Conservation (phyloP, 1,140 invertebrate species). For the Cyphomyrmex costatus region DNA sequence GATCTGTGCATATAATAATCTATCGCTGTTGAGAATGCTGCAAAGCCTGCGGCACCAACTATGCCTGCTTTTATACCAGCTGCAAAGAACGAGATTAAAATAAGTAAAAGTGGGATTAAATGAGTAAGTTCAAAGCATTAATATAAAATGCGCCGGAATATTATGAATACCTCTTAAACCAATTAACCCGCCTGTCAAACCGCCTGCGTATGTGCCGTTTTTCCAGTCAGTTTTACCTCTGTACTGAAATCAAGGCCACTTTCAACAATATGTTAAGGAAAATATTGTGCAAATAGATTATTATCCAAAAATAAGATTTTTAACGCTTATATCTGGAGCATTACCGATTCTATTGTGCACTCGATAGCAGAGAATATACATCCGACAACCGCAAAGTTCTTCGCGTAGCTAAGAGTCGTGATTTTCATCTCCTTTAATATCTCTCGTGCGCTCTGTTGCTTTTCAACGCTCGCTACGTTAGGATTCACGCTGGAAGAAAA, state of each 20-base stretch:
- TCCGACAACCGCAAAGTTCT: slow-evolving; percentile 99
- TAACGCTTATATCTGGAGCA: slow-evolving; percentile 32
- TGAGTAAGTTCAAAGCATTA: not conserved
- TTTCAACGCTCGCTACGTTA: slow-evolving; percentile 92
- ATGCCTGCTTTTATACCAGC: slow-evolving; percentile 97
- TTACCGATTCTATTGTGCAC: slow-evolving; percentile 96
- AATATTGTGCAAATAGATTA: not conserved
- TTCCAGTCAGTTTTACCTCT: slow-evolving; percentile 98
- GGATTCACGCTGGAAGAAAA: slow-evolving; percentile 98
- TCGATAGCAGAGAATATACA: slow-evolving; percentile 97
- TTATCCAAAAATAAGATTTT: slow-evolving; percentile 18
- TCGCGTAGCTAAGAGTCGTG: slow-evolving; percentile 96
- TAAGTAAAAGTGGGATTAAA: too few species aligned
- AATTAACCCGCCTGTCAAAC: slow-evolving; percentile 97
- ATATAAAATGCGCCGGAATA: not conserved
- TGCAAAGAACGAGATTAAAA: slow-evolving; percentile 83
- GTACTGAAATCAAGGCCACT: slow-evolving; percentile 88
- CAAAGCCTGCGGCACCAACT: slow-evolving; percentile 97
- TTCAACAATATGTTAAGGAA: slow-evolving; percentile 19
- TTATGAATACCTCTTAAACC: slow-evolving; percentile 93
- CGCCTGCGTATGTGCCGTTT: slow-evolving; percentile 98
- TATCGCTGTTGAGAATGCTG: slow-evolving; percentile 97
- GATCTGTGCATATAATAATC: slow-evolving; percentile 96
- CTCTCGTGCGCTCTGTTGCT: slow-evolving; percentile 94
- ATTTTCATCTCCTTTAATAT: slow-evolving; percentile 97